Evolutionary conservation across 2,888 invertebrate genomes (phyloP).

Genomic region (Anthoptus insignis): DNA sequence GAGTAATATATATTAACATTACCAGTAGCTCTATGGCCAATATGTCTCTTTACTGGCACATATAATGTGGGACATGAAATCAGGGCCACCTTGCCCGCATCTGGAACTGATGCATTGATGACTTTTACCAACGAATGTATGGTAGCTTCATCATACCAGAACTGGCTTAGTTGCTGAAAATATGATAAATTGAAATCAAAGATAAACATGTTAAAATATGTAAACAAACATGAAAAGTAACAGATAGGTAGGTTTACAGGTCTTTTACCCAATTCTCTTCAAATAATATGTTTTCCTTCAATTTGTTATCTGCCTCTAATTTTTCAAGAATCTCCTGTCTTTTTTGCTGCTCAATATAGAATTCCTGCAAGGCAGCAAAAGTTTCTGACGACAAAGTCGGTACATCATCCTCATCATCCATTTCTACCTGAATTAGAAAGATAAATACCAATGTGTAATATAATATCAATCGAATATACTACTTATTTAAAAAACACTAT

Average conservation of each 20-base stretch:
- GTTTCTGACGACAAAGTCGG: conserved; percentile 90
- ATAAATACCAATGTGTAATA: not conserved
- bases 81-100: conserved; percentile 91
- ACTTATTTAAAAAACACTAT: conserved; percentile 8
- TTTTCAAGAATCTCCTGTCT: conserved; percentile 85
- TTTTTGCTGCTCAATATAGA: conserved; percentile 90
- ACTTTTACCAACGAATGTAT: conserved; percentile 90
- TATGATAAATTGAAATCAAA: not conserved
- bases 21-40: conserved; percentile 81
- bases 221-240: too few species aligned
- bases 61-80: conserved; percentile 97
- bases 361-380: conserved; percentile 92
- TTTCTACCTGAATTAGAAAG: conserved; percentile 37
- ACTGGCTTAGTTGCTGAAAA: conserved; percentile 97
- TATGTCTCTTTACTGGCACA: conserved; percentile 86
- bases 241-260: not conserved
- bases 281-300: conserved; percentile 84
- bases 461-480: not conserved
- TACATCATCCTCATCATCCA: conserved; percentile 87
- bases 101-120: conserved; percentile 84
- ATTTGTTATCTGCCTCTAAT: conserved; percentile 75
- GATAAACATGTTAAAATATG: not conserved
- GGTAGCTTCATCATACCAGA: conserved; percentile 97
- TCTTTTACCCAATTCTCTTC: conserved; percentile 93
- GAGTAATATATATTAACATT: conserved; percentile 40